Evolutionary conservation across 2,797 vertebrate species (phyloP), one percentile per base, ranked within the genome.

Genomic region (Aselliscus stoliczkanus): DNA sequence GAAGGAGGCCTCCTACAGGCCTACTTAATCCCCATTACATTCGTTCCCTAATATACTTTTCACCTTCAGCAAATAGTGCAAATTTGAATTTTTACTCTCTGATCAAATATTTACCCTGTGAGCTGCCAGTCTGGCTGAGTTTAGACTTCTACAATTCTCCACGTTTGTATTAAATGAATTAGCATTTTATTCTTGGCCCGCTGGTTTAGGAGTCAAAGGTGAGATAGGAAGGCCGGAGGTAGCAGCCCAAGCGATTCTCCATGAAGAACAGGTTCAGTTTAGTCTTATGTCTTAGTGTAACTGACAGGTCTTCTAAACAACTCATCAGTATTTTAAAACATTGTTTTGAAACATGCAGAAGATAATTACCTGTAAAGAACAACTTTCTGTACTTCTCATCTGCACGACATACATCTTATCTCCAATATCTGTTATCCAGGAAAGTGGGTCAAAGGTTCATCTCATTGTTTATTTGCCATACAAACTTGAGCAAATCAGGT

Each of bases 81-180:
- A 96, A 98, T 97, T 97, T 97, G 95, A 98, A 97, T 98, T 97
- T 97, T 97, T 96, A 96, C 96, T 97, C 95, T 94, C 95, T 97
- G 96, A 96, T 97, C 95, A 98, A 98, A 98, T 98, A 98, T 98
- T 98, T 98, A 97, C 93, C 73, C 96, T 92, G 92, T 96, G 92
- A 97, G 93, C 96, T 83, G 95, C 90, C 97, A 93, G 93, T 97
- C 96, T 96, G 86, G 69, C 94, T 90, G 85, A 37, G 94, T 93
- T 95, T 93, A 11, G 93, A 89, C 88, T 96, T 93, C 96, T 88
- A 37, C 80, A 60, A 58, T 97, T 88, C 96, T 87, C 73, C 90
- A 95, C 58, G 2, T 98, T 97, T 96, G 95, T 91, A 95, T 95
- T 95, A 62, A 37, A 64, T 65, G 90, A 96, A 97, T 97, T 97